Base-by-base conservation (phyloP, 2,797 vertebrate genomes). In the Phrynocephalus vlangalii region DNA sequence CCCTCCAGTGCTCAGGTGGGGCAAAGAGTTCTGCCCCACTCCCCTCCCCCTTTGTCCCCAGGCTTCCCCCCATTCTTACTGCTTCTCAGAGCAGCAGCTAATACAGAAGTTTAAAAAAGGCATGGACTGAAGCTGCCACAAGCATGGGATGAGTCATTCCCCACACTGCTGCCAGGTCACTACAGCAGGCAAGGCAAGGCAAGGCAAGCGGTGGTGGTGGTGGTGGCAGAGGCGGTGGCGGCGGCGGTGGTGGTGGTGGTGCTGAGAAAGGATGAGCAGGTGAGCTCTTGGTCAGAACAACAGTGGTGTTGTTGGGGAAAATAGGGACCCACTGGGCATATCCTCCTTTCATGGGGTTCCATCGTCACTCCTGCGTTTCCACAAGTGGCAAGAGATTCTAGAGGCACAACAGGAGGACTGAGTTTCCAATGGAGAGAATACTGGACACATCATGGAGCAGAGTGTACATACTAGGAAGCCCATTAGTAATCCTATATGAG, bases 81-180 rank as follows among this genome's bases (percentile, higher is more conserved):
- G 71, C 82, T 76, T 84, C 84, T 77, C 63, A 87, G 77, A 81
- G 82, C 44, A 48, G 30, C 28, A 30, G 2, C 77, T 48, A 87
- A 87, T 84, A 90, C 63, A 87, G 89, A 84, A 44, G 81, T 84
- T 83, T 73, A 3, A 68, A 66, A 83, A 86, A 87, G 77, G 85
- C 76, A 38, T 70, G 77, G 88, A 76, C 60, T 79, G 18, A 18
- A 18, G 60, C 16, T 81, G 85, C 77, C 86, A 87, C 77, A 87
- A 87, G 71, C 82, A 76, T 48, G 15, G 50, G 30, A 5, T 90
- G 89, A 90, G 77, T 82, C 86, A 87, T 90, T 22, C 78, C 18
- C 66, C 63, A 84, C 78, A 22, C 52, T 71, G 86, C 86, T 76
- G 50, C 63, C 60, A 82, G 78, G 78, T 84, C 86, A 87, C 28